phyloP scores from a whole-genome alignment of 30 jellyfish, hydroid and myxozoan species.

The Morbakka virulenta region DNA sequence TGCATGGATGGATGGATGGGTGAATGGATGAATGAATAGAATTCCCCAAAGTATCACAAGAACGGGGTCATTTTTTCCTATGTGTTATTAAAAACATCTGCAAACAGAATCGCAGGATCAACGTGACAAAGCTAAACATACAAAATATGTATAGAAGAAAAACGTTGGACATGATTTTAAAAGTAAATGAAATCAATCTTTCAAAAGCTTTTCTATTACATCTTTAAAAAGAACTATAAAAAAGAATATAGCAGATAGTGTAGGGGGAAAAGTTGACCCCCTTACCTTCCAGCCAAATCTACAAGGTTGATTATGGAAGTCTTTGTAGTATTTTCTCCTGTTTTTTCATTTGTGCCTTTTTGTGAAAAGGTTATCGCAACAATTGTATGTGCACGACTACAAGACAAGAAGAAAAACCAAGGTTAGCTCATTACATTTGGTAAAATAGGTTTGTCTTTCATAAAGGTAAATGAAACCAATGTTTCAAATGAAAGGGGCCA shows the following conservation, averaged over 20 bases:
- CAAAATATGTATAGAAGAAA: too few species aligned
- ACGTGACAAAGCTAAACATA: too few species aligned
- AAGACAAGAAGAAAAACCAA: background rate
- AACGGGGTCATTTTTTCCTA: too few species aligned
- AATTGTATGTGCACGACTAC: constrained; percentile 85
- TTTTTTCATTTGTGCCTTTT: constrained; percentile 58
- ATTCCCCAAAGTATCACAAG: background rate
- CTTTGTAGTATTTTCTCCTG: constrained; percentile 80
- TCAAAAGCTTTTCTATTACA: too few species aligned
- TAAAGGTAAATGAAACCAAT: background rate
- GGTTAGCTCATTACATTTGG: background rate
- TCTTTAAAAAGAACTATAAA: too few species aligned
- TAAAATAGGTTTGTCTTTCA: background rate
- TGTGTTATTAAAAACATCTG: too few species aligned
- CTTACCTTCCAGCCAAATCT: constrained; percentile 86
- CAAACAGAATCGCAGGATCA: too few species aligned
- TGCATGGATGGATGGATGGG: background rate
- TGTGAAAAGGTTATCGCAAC: constrained; percentile 80
- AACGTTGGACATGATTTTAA: too few species aligned
- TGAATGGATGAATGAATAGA: background rate
- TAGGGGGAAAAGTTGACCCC: too few species aligned
- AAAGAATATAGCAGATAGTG: too few species aligned
- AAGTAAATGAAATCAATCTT: too few species aligned
- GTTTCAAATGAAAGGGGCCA: too few species aligned
- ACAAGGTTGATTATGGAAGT: constrained; percentile 74